Percentiles rank a stretch among this genome's conserved stretches.
Conservation (phyloP, 1,140 invertebrate species). For the Campoletis sonorensis region DNA sequence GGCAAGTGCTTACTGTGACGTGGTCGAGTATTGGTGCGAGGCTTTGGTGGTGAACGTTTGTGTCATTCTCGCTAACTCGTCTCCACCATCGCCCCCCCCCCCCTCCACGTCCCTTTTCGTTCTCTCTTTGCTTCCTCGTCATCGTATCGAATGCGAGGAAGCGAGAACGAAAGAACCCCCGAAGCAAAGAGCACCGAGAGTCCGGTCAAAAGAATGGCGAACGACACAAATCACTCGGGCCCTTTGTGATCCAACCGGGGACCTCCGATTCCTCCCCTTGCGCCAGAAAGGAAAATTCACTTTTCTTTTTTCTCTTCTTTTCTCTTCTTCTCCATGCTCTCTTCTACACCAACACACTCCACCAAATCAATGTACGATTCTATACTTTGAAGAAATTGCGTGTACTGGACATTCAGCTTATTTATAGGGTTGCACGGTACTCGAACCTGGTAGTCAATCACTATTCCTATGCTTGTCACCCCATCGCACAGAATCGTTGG, state of each 20-base stretch:
- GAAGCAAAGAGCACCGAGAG: slow-evolving; percentile 50
- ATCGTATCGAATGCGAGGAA: slow-evolving; percentile 29
- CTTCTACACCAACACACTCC: background rate
- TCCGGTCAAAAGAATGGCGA: slow-evolving; percentile 70
- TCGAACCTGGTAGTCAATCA: slow-evolving; percentile 7
- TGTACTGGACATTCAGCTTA: background rate
- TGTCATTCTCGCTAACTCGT: slow-evolving; percentile 15
- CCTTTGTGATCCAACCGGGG: slow-evolving; percentile 65
- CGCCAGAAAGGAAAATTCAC: slow-evolving; percentile 52
- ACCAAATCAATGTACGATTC: background rate
- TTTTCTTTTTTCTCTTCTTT: slow-evolving; percentile 14
- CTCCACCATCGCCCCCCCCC: background rate
- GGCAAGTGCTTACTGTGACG: slow-evolving; percentile 21
- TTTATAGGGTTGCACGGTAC: slow-evolving; percentile 2
- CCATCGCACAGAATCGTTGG: background rate
- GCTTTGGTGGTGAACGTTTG: slow-evolving; percentile 16
- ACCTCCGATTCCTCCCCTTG: slow-evolving; percentile 48
- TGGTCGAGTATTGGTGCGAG: background rate
- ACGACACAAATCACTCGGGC: slow-evolving; percentile 73
- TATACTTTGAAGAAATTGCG: slow-evolving; percentile 27
- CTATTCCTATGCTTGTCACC: background rate
- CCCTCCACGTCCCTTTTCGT: background rate
- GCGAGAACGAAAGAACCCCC: slow-evolving; percentile 35
- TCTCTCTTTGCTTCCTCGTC: background rate
- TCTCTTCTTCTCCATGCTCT: slow-evolving; percentile 22